These are phyloP conservation scores for Parasteatoda lunata DNA, from an alignment of 2,888 invertebrate genomes.

Conservation along the genomic window DNA sequence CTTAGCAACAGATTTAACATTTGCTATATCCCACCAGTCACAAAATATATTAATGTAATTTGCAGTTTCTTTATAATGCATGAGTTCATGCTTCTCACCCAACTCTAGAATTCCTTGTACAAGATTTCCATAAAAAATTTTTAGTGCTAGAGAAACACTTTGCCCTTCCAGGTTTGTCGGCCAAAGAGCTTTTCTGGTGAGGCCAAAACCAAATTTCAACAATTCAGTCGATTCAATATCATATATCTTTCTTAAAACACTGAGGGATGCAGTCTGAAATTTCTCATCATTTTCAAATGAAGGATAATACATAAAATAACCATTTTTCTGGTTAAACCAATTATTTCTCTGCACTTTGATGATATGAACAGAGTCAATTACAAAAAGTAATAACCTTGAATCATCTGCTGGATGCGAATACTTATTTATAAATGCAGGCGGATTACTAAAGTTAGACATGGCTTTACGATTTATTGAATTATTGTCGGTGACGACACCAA, in stretches of 20 bases:
- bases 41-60: not conserved
- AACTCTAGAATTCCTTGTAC: not conserved
- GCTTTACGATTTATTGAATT: not conserved
- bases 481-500: constrained; percentile 3
- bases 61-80: not conserved
- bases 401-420: not conserved
- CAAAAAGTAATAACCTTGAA: not conserved
- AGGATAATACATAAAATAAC: not conserved
- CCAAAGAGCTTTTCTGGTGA: constrained; percentile 5
- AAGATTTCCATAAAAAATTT: not conserved
- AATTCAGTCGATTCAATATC: not conserved
- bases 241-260: constrained; percentile 3
- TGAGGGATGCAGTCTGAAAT: not conserved
- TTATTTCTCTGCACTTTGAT: not conserved
- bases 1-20: not conserved
- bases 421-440: not conserved
- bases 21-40: not conserved
- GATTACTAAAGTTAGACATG: not conserved
- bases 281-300: not conserved
- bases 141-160: not conserved
- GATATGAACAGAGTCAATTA: not conserved
- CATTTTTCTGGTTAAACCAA: not conserved
- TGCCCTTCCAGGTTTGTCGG: not conserved
- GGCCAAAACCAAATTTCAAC: constrained; percentile 4
- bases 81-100: not conserved